phyloP scores from a whole-genome alignment of 2,888 invertebrate species.

The Mycogona germanica region DNA sequence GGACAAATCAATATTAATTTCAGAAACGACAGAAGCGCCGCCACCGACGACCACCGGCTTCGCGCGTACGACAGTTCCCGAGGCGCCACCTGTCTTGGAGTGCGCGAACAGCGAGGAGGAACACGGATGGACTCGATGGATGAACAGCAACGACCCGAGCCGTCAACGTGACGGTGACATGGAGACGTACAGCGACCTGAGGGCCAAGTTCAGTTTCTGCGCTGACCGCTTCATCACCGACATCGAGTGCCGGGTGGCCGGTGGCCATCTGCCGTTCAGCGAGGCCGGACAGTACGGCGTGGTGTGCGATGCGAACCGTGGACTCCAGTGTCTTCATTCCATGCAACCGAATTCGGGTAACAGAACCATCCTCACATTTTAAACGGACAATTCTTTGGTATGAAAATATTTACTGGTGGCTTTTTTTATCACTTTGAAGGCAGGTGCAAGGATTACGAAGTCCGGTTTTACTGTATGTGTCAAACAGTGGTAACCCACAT shows the following conservation, averaged over 20 bases:
- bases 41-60: conserved; percentile 7
- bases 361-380: too few species aligned
- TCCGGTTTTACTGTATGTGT: conserved; percentile 27
- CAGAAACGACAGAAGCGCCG: conserved; percentile 14
- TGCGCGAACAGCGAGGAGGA: too few species aligned
- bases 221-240: conserved; percentile 24
- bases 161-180: conserved; percentile 22
- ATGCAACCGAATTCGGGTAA: conserved; percentile 15
- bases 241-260: conserved; percentile 31
- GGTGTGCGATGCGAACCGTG: conserved; percentile 20
- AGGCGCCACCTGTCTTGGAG: background rate
- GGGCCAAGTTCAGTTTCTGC: conserved; percentile 25
- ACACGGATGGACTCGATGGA: conserved; percentile 27
- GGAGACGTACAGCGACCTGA: conserved; percentile 22
- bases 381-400: background rate
- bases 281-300: conserved; percentile 28
- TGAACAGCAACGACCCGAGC: conserved; percentile 27
- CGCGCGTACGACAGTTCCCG: background rate
- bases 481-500: background rate
- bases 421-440: background rate
- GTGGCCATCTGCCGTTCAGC: conserved; percentile 24
- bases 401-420: background rate
- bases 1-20: too few species aligned
- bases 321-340: conserved; percentile 21
- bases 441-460: conserved; percentile 27